These are phyloP conservation scores for Chamaetylas fuelleborni DNA, from an alignment of 2,113 vertebrate genomes.

Conservation along the genomic window DNA sequence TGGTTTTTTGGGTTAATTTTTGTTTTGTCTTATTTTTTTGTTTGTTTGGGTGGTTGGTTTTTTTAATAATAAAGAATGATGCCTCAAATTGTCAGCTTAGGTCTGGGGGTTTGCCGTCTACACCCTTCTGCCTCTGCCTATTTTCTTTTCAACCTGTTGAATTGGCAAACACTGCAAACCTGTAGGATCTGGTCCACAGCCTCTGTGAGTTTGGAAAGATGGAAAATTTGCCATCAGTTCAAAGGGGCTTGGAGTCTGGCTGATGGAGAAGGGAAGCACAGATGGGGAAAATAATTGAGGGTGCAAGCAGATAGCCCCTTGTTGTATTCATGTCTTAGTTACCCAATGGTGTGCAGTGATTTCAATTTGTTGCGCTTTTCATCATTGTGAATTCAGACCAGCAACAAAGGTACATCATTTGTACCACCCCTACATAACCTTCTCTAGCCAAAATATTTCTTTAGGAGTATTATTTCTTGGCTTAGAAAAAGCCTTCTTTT, in stretches of 20 bases:
- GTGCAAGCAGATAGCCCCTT: background rate
- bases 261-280: background rate
- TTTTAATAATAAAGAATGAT: background rate
- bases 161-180: background rate
- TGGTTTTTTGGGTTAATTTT: background rate
- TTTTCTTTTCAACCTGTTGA: background rate
- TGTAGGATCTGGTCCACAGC: background rate
- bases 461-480: slow-evolving; percentile 52
- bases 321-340: background rate
- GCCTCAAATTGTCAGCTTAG: background rate
- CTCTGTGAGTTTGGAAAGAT: too few relatives aligned
- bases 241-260: background rate
- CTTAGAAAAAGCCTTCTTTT: slow-evolving; percentile 17
- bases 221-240: background rate
- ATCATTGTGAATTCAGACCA: background rate
- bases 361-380: background rate
- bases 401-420: background rate
- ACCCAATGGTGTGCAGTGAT: background rate
- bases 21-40: too few relatives aligned
- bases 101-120: background rate
- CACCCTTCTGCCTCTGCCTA: background rate
- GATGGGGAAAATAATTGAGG: background rate
- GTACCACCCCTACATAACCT: background rate
- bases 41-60: background rate
- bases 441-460: slow-evolving; percentile 38